Evolutionary conservation across 2,113 vertebrate species (phyloP).

Genomic region (Dicrurus megarhynchus): DNA sequence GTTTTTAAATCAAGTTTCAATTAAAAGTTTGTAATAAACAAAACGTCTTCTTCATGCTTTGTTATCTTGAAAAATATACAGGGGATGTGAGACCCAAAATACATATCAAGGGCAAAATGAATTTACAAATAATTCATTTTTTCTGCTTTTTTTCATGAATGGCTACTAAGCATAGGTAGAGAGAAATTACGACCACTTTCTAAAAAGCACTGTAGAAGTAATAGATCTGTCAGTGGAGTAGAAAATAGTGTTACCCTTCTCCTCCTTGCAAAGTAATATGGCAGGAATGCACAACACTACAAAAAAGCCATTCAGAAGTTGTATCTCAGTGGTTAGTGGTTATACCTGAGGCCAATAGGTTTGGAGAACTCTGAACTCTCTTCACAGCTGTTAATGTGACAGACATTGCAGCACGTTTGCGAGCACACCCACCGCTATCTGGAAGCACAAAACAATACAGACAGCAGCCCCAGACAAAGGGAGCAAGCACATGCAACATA

Average conservation of each 20-base stretch:
- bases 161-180: not conserved
- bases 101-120: not conserved
- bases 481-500: slow-evolving; percentile 78
- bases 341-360: slow-evolving; percentile 94
- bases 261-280: not conserved
- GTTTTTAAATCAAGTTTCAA: not conserved
- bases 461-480: slow-evolving; percentile 72
- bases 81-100: not conserved
- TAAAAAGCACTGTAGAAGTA: not conserved
- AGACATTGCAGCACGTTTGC: slow-evolving; percentile 90
- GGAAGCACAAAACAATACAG: slow-evolving; percentile 86
- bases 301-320: slow-evolving; percentile 12
- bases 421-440: slow-evolving; percentile 94
- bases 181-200: not conserved
- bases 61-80: not conserved
- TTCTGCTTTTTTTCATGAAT: not conserved
- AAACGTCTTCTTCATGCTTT: not conserved
- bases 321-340: slow-evolving; percentile 42
- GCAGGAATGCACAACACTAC: not conserved
- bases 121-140: not conserved
- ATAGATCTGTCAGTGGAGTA: not conserved
- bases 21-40: not conserved
- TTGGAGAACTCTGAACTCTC: slow-evolving; percentile 98
- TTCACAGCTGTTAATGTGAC: slow-evolving; percentile 94
- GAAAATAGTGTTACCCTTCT: not conserved